Conservation (phyloP, 1,140 invertebrate genomes). For the Leptonema lineaticorne region DNA sequence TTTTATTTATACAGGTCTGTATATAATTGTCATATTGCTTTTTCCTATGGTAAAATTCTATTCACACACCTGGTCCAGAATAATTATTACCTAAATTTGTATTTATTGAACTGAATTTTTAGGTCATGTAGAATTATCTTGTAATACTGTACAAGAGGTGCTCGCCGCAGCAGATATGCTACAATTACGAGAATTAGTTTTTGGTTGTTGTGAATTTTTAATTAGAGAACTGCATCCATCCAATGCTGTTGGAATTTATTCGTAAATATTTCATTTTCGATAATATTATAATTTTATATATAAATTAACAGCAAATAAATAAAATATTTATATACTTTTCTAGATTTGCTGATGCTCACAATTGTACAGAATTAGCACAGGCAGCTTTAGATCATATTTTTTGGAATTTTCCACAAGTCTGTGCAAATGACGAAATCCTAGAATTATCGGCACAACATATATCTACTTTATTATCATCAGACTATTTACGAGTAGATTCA, state of each 20-base stretch:
- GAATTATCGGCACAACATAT: slow-evolving; percentile 82
- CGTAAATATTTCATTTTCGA: slow-evolving; percentile 52
- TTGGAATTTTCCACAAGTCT: slow-evolving; percentile 83
- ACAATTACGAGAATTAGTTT: slow-evolving; percentile 81
- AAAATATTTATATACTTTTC: slow-evolving; percentile 36
- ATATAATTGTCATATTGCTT: no score
- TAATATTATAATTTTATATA: not conserved
- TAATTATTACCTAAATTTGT: not conserved
- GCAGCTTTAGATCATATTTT: slow-evolving; percentile 83
- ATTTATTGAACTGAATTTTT: not conserved
- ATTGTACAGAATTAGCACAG: slow-evolving; percentile 77
- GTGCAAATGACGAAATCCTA: slow-evolving; percentile 84
- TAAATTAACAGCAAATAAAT: not conserved
- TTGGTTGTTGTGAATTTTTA: slow-evolving; percentile 85
- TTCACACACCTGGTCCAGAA: not conserved
- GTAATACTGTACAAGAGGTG: slow-evolving; percentile 86
- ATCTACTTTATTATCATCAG: slow-evolving; percentile 78
- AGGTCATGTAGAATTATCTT: slow-evolving; percentile 56
- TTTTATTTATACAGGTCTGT: slow-evolving; percentile 84
- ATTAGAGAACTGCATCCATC: slow-evolving; percentile 84
- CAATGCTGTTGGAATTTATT: slow-evolving; percentile 88
- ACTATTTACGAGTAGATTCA: slow-evolving; percentile 85
- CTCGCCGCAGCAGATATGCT: slow-evolving; percentile 92
- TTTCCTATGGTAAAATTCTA: not conserved
- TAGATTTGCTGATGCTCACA: slow-evolving; percentile 91